These are phyloP conservation scores for Dasypogon diadema DNA, from an alignment of 2,888 invertebrate species.

Conservation along the genomic window DNA sequence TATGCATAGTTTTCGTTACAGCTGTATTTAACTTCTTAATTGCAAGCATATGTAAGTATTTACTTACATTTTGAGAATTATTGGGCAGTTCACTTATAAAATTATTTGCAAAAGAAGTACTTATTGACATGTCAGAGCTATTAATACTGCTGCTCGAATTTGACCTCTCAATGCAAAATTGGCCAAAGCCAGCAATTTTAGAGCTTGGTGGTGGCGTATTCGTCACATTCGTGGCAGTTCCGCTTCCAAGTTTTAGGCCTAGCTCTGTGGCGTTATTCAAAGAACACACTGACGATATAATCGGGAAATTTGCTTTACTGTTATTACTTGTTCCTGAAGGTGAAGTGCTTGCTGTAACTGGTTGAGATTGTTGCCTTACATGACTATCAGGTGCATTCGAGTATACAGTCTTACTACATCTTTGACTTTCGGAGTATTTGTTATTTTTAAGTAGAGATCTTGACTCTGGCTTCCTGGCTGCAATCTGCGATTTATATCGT, in stretches of 20 bases:
- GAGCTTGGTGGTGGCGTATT: background rate
- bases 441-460: slow-evolving; percentile 2
- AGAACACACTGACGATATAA: slow-evolving; percentile 52
- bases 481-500: background rate
- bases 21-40: slow-evolving; percentile 52
- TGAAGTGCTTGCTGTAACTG: background rate
- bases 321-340: background rate
- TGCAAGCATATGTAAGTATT: background rate
- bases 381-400: no score
- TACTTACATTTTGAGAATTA: background rate
- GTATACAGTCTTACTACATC: no score
- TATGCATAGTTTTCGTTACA: slow-evolving; percentile 56
- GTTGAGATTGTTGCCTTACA: no score
- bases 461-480: background rate
- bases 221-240: no score
- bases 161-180: background rate
- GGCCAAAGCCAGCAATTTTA: background rate
- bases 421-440: background rate
- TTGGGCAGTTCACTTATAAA: background rate
- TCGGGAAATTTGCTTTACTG: background rate
- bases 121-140: background rate
- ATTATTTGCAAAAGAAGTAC: background rate
- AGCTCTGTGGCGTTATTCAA: background rate
- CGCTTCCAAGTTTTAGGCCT: background rate
- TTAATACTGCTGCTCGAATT: background rate